Evolutionary conservation across 1,140 invertebrate genomes (phyloP).

Genomic region (Eupeodes corollae): DNA sequence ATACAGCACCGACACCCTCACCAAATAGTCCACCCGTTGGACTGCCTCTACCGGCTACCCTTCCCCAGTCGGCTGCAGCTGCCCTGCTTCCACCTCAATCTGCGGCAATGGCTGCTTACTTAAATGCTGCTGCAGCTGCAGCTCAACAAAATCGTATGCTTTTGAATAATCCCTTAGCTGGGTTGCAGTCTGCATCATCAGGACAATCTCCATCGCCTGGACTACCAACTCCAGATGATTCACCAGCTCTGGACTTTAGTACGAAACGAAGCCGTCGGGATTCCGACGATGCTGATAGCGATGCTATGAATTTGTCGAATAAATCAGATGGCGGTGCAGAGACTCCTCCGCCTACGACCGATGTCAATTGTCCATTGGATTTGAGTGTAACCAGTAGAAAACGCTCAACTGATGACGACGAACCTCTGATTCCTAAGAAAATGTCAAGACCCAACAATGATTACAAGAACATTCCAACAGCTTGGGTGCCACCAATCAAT

Average conservation of each 20-base stretch:
- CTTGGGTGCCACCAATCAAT: slow-evolving; percentile 68
- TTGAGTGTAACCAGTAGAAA: slow-evolving; percentile 63
- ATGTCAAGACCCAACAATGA: slow-evolving; percentile 51
- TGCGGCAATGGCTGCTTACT: slow-evolving; percentile 64
- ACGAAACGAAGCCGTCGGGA: slow-evolving; percentile 45
- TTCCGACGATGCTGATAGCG: slow-evolving; percentile 9
- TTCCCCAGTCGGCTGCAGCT: slow-evolving; percentile 43
- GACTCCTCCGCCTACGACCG: slow-evolving; percentile 42
- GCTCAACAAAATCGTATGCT: slow-evolving; percentile 63
- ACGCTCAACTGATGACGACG: slow-evolving; percentile 40
- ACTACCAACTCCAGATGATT: slow-evolving; percentile 34
- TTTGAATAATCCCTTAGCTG: slow-evolving; percentile 59
- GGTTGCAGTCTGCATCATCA: slow-evolving; percentile 42
- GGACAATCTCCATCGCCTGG: slow-evolving; percentile 48
- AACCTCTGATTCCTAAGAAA: slow-evolving; percentile 49
- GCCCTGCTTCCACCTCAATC: slow-evolving; percentile 57
- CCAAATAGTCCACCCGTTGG: slow-evolving; percentile 41
- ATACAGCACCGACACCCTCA: slow-evolving; percentile 41
- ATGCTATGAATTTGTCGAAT: slow-evolving; percentile 32
- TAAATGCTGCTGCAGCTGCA: slow-evolving; percentile 49
- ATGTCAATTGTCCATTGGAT: slow-evolving; percentile 64
- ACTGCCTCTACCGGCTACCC: slow-evolving; percentile 40
- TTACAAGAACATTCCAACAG: slow-evolving; percentile 37
- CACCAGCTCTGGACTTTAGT: slow-evolving; percentile 65
- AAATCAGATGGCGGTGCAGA: slow-evolving; percentile 52